Percentiles rank a stretch among this genome's conserved stretches.
phyloP scores from a whole-genome alignment of 2,797 vertebrate species.

The Octomys mimax region DNA sequence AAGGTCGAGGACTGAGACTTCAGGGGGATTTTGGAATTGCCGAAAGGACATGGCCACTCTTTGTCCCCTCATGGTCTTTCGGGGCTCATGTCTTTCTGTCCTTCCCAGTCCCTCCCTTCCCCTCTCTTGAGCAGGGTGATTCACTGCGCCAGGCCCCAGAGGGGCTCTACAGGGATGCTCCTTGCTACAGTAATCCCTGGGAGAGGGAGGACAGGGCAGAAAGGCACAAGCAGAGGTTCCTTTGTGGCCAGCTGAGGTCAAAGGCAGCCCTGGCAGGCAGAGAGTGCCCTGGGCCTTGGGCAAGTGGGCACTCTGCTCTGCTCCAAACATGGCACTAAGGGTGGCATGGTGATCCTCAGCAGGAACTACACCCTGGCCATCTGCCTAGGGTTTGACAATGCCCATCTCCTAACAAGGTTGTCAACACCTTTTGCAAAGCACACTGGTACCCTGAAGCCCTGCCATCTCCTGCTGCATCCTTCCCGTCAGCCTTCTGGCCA shows the following conservation, averaged over 20 bases:
- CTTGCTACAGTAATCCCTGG: background rate
- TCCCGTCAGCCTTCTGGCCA: background rate
- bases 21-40: background rate
- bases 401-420: background rate
- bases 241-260: background rate
- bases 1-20: constrained; percentile 39
- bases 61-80: background rate
- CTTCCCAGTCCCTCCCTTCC: background rate
- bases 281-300: background rate
- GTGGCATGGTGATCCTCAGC: background rate
- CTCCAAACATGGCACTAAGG: background rate
- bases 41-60: background rate
- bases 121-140: background rate
- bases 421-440: background rate
- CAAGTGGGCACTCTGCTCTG: background rate
- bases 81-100: background rate
- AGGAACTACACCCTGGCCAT: background rate
- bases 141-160: constrained; percentile 17
- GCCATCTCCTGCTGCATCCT: background rate
- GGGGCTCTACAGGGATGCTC: background rate
- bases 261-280: background rate
- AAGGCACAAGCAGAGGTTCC: background rate
- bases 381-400: background rate
- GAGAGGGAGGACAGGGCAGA: background rate
- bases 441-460: background rate